These are phyloP conservation scores for Talpa occidentalis DNA, from an alignment of 2,113 vertebrate species.

Conservation along the genomic window DNA sequence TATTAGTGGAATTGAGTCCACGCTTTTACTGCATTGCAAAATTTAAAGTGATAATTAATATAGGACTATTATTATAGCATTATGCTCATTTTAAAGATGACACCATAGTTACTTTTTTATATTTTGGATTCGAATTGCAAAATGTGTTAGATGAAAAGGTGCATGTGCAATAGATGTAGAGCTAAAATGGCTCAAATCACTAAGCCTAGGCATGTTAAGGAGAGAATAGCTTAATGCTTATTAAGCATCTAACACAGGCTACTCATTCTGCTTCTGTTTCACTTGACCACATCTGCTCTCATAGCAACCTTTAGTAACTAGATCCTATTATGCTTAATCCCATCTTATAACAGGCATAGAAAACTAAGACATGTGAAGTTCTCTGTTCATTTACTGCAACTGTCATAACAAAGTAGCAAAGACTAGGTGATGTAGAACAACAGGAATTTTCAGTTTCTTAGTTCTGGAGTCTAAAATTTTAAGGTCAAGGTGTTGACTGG, in stretches of 20 bases:
- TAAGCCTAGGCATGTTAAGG: neutral
- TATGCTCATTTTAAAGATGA: conserved; percentile 58
- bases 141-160: neutral
- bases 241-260: neutral
- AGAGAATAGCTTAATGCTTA: neutral
- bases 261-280: neutral
- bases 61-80: conserved; percentile 42
- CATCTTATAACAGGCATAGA: neutral
- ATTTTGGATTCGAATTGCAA: conserved; percentile 39
- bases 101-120: neutral
- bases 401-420: neutral
- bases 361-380: neutral
- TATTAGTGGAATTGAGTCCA: conserved; percentile 58
- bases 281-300: neutral
- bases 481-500: neutral
- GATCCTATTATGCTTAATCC: neutral
- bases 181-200: neutral
- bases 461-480: neutral
- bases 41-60: conserved; percentile 70
- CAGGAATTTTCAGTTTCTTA: neutral
- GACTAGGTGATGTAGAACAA: neutral
- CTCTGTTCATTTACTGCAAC: neutral
- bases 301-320: neutral
- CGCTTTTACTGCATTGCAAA: conserved; percentile 35
- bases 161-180: neutral